These are phyloP conservation scores for Sitta carolinensis DNA, from an alignment of 2,797 vertebrate genomes.

Conservation along the genomic window DNA sequence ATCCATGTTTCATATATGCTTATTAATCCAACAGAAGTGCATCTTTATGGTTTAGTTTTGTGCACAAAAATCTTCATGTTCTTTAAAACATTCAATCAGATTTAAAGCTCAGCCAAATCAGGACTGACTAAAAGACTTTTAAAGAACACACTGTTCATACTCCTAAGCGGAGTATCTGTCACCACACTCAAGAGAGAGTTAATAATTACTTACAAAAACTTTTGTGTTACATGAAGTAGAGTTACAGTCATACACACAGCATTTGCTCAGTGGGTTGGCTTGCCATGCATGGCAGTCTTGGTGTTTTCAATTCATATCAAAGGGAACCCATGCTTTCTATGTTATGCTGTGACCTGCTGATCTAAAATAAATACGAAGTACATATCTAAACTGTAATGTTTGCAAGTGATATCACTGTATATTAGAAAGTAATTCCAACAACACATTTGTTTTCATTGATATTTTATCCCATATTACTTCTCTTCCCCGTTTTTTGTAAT, in stretches of 20 bases:
- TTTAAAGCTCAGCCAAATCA: background rate
- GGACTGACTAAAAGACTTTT: background rate
- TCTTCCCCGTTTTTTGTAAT: background rate
- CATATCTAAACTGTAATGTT: background rate
- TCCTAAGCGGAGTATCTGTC: background rate
- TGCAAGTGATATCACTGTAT: background rate
- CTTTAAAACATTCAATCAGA: background rate
- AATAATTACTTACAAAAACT: background rate
- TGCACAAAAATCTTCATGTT: background rate
- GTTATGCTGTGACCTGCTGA: background rate
- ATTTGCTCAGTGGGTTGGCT: background rate
- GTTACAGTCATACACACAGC: background rate
- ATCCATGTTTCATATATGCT: background rate
- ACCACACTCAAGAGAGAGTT: background rate
- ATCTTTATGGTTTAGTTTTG: background rate
- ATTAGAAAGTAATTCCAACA: background rate
- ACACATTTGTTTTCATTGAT: background rate
- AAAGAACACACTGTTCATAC: background rate
- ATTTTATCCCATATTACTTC: background rate
- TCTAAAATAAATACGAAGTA: conserved; percentile 28
- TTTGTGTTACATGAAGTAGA: background rate
- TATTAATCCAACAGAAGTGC: background rate
- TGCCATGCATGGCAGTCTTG: background rate
- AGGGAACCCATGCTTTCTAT: background rate
- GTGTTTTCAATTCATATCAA: background rate